Base-by-base conservation (phyloP, 1,140 invertebrate species). In the Drosophila novamexicana region DNA sequence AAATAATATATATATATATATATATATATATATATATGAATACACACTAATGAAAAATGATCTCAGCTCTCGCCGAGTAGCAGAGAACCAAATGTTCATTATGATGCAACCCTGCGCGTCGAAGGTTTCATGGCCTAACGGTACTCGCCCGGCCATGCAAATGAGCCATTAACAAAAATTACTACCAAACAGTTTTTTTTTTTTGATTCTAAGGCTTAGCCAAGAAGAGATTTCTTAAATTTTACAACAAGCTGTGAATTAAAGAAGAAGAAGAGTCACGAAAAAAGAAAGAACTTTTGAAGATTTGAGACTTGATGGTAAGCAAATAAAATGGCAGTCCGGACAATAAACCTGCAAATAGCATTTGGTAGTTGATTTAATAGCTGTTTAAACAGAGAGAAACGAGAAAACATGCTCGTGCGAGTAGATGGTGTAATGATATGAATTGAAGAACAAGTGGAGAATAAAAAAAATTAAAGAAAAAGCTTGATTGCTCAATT, bases 131-230 rank as follows among this genome's bases (percentile, higher is more conserved):
- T 77, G 82, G 67, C 72, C 73, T 88, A 88, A 88, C 83, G 83
- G 84, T 63, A 77, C 53, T 39, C 29, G 37, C 40, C 47, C 59
- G 53, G 56, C 68, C 79, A 89, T 89, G 80, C 79, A 86, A 86
- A 86, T 86, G 72, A 88, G 83, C 84, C 73, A 89, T 84, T 74
- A 84, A 82, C 76, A 34, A 49, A 82, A 82, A 78, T 82, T 82
- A 78, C 58, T 49, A 45, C 52, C 58, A 64, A 81, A 22, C 22
- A 50, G 36, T 58, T 47, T 32, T 47, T 14, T 32, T 47, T 14
- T 61, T 18, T 14, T 10, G 14, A 37, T 54, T 22, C 14, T 37
- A n/a, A 59, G 39, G 72, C 57, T 66, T 12, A 58, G 56, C 16
- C 63, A 68, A 56, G 49, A 75, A 47, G 42, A 71, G 57, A 88